Conservation (phyloP, 1,140 invertebrate genomes). For the Heliconius congener region DNA sequence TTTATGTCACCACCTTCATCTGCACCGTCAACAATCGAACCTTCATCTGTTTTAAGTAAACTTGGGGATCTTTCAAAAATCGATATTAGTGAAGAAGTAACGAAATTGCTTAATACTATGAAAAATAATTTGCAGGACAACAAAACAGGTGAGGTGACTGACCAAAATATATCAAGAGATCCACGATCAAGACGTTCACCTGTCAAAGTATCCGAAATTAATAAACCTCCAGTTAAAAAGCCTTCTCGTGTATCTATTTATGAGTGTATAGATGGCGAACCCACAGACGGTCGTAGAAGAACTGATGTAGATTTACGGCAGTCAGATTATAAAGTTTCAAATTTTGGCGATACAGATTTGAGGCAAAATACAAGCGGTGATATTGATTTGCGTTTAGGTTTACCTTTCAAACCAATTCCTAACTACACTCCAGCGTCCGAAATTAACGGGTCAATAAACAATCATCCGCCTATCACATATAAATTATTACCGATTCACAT, state of each 20-base stretch:
- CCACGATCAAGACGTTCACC: slow-evolving; percentile 66
- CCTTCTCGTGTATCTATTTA: slow-evolving; percentile 74
- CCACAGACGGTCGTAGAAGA: slow-evolving; percentile 72
- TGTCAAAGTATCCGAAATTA: slow-evolving; percentile 53
- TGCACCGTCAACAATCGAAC: slow-evolving; percentile 70
- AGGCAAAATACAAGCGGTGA: slow-evolving; percentile 82
- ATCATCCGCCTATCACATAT: slow-evolving; percentile 88
- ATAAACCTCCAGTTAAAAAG: slow-evolving; percentile 57
- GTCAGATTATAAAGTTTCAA: slow-evolving; percentile 71
- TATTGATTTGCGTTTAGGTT: slow-evolving; percentile 86
- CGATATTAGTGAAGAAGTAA: slow-evolving; percentile 87
- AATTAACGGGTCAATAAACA: slow-evolving; percentile 90
- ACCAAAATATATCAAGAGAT: slow-evolving; percentile 55
- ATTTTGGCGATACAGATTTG: slow-evolving; percentile 82
- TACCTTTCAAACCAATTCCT: slow-evolving; percentile 89
- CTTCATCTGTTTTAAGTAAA: slow-evolving; percentile 84
- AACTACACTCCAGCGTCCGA: slow-evolving; percentile 91
- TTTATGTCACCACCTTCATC: slow-evolving; percentile 61
- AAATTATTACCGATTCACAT: slow-evolving; percentile 86
- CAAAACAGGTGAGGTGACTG: slow-evolving; percentile 49
- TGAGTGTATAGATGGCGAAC: slow-evolving; percentile 78
- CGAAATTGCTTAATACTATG: slow-evolving; percentile 85
- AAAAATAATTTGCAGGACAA: slow-evolving; percentile 81
- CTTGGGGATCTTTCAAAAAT: slow-evolving; percentile 87
- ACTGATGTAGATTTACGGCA: slow-evolving; percentile 84